Conservation (phyloP, 2,113 vertebrate species). For the Thalassarche chlororhynchos region DNA sequence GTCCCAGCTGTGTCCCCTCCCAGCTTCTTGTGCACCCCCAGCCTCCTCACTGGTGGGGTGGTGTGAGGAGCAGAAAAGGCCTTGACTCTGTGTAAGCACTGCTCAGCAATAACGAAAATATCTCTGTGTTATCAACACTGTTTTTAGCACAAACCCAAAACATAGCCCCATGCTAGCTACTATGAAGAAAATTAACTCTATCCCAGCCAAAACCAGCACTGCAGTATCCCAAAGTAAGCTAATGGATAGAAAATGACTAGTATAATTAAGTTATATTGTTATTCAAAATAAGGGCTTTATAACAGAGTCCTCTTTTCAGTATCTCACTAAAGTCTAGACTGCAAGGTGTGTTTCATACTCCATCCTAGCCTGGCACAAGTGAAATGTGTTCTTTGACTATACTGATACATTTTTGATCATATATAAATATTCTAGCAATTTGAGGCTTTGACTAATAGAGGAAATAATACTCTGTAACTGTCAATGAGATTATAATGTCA, state of each 20-base stretch:
- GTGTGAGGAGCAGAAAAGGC: too few species aligned
- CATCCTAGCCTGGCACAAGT: neutral
- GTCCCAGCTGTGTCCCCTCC: too few species aligned
- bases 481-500: conserved; percentile 22
- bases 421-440: neutral
- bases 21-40: too few species aligned
- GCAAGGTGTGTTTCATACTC: neutral
- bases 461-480: conserved; percentile 30
- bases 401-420: neutral
- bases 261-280: neutral
- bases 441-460: neutral
- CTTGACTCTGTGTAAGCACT: too few species aligned
- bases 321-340: neutral
- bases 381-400: neutral
- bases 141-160: too few species aligned
- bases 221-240: neutral
- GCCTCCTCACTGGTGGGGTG: too few species aligned
- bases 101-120: too few species aligned
- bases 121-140: too few species aligned
- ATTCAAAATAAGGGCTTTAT: neutral
- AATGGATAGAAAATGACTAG: neutral
- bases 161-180: too few species aligned
- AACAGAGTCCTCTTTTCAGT: neutral
- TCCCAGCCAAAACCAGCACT: too few species aligned
- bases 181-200: too few species aligned